Conservation (phyloP, 2,113 vertebrate species). For the Hiodon alosoides region DNA sequence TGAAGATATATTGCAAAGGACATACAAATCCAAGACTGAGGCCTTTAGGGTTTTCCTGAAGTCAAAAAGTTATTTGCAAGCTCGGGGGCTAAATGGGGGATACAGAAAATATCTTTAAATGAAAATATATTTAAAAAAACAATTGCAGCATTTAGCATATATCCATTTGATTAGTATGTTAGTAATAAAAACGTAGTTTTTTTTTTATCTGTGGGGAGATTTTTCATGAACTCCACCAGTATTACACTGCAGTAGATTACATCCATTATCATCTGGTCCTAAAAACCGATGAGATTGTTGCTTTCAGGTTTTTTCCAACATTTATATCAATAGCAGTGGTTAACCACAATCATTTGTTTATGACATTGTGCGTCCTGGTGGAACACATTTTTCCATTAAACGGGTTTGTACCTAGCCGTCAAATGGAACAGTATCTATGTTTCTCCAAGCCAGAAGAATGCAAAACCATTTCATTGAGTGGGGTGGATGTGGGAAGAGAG, state of each 20-base stretch:
- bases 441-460: neutral
- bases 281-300: neutral
- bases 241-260: constrained; percentile 34
- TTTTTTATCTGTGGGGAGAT: too few species aligned
- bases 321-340: neutral
- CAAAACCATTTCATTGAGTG: neutral
- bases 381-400: neutral
- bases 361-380: neutral
- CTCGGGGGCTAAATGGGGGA: too few species aligned
- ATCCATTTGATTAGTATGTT: neutral
- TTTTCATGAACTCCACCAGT: constrained; percentile 22
- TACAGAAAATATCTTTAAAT: too few species aligned
- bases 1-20: constrained; percentile 12
- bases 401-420: neutral
- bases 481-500: neutral
- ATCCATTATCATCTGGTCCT: neutral
- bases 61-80: too few species aligned
- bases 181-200: too few species aligned
- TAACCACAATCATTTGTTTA: neutral
- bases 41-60: neutral
- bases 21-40: neutral
- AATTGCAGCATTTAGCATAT: neutral
- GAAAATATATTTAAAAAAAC: too few species aligned
- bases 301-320: neutral
- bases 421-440: neutral